A percentile compares a stretch with the other conserved stretches of the same genome.
phyloP scores from a whole-genome alignment of 2,113 vertebrate species.

The Petromus typicus region DNA sequence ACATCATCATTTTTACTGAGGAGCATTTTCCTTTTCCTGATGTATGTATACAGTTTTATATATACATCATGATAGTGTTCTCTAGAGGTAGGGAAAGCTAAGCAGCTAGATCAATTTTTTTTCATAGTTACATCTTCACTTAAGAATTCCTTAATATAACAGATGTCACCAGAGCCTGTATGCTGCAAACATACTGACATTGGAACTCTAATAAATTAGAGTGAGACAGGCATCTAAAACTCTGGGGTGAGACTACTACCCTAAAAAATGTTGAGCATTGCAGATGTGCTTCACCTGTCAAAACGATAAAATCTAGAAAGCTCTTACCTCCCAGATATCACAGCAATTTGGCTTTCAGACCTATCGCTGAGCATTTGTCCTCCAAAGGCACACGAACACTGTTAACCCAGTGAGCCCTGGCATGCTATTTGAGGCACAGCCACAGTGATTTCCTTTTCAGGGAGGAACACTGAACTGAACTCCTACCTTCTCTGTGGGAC shows the following conservation, averaged over 20 bases:
- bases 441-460: neutral
- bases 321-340: conserved; percentile 4
- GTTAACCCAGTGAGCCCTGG: neutral
- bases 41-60: neutral
- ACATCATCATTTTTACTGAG: neutral
- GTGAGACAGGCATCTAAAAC: neutral
- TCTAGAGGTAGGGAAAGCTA: neutral
- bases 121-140: conserved; percentile 4
- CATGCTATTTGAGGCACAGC: neutral
- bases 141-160: neutral
- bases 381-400: neutral
- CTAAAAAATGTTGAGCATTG: neutral
- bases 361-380: neutral
- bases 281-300: conserved; percentile 13
- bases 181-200: neutral
- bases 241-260: neutral
- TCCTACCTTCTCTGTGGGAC: neutral
- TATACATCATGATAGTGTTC: neutral
- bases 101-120: neutral
- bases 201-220: conserved; percentile 2
- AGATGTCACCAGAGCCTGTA: neutral
- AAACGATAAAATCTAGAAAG: conserved; percentile 70
- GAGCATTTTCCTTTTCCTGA: neutral
- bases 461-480: neutral
- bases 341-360: conserved; percentile 6